Base-by-base conservation (phyloP, 2,797 vertebrate species). In the Amblyopsis hoosieri region DNA sequence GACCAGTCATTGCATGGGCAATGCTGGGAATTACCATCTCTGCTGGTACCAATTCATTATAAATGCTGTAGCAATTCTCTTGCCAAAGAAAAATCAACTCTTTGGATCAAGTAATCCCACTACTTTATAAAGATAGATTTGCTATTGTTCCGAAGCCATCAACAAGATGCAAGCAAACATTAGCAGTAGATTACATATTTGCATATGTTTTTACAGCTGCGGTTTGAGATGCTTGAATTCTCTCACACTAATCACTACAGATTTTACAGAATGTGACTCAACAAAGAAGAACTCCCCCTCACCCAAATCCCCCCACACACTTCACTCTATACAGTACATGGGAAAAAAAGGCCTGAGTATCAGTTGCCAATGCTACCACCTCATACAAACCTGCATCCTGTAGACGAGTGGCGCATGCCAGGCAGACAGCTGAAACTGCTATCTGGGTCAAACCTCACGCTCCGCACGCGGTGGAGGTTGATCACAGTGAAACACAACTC, bases 241-340 rank as follows among this genome's bases (percentile, higher is more conserved):
- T 6, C n/a, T 50, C 8, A 13, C 61, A 78, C 67, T 74, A 54
- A n/a, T 55, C 9, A 9, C 15, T 14, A 15, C 3, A 69, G 54
- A 73, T 57, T 37, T 4, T 60, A 56, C 12, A 1, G 47, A 42
- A 17, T 15, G 0, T 42, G 3, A 56, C 46, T 19, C 59, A 61
- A 29, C 53, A 64, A 12, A 37, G 5, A 37, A 37, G 33, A 9
- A 37, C 33, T 1, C 33, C 33, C 33, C 33, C 33, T 9, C 33
- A 9, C 33, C 5, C 33, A 37, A 6, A 37, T 9, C 5, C 33
- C 5, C 33, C 5, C 33, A 37, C 33, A 37, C 33, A 6, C 33
- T 37, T 37, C 5, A 37, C 33, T 37, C 23, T 29, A 4, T 29
- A 37, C 33, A 37, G 33, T 37, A 37, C 33, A 37, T 37, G 33